Evolutionary conservation across 2,888 invertebrate genomes (phyloP).

Genomic region (Orthonychiurus folsomi): DNA sequence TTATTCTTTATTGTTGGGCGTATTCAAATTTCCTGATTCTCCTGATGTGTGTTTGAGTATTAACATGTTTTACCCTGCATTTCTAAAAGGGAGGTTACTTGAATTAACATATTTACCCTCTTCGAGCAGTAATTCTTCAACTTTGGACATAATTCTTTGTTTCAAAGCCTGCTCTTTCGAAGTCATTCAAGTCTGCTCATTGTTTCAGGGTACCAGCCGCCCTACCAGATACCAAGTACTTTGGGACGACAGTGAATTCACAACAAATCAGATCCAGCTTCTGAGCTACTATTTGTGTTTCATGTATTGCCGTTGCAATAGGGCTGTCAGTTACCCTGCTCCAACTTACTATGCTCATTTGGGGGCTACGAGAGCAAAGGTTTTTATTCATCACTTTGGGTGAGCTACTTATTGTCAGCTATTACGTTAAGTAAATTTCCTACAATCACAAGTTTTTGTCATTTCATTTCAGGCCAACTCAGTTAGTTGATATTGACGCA

Average conservation of each 20-base stretch:
- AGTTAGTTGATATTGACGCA: neutral
- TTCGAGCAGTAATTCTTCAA: neutral
- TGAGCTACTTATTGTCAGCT: neutral
- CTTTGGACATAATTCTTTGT: neutral
- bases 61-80: too few species aligned
- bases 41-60: neutral
- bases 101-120: too few species aligned
- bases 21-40: neutral
- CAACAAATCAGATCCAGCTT: constrained; percentile 65
- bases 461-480: neutral
- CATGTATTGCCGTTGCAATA: constrained; percentile 70
- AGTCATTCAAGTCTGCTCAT: neutral
- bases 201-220: constrained; percentile 69
- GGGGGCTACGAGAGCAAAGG: constrained; percentile 19
- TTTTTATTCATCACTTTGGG: neutral
- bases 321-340: constrained; percentile 45
- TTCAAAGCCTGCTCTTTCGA: neutral
- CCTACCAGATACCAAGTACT: constrained; percentile 54
- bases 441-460: too few species aligned
- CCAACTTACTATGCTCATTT: constrained; percentile 22
- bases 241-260: constrained; percentile 64
- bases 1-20: too few species aligned
- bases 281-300: constrained; percentile 76
- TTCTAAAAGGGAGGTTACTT: too few species aligned
- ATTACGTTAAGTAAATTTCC: too few species aligned